These are phyloP conservation scores for Pegoplata infirma DNA, from an alignment of 2,888 invertebrate species.

Conservation along the genomic window DNA sequence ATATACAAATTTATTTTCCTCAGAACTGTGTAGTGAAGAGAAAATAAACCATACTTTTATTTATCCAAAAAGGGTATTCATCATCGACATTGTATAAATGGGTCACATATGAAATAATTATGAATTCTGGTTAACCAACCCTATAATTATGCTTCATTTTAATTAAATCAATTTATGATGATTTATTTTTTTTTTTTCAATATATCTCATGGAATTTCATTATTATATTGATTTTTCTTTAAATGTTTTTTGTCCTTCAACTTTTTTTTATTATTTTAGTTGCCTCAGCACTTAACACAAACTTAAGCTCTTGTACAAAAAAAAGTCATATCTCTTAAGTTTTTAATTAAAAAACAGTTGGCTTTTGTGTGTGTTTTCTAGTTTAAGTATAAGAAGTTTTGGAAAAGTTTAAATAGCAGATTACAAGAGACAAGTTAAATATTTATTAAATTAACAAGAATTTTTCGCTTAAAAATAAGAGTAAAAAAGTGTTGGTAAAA, in stretches of 20 bases:
- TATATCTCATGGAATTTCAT: background rate
- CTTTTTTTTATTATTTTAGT: conserved; percentile 13
- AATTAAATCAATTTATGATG: background rate
- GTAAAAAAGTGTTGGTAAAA: no score
- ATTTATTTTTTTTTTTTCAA: background rate
- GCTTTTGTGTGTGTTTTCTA: conserved; percentile 22
- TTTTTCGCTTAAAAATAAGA: no score
- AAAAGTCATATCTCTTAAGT: conserved; percentile 16
- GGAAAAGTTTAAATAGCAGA: background rate
- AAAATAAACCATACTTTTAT: background rate
- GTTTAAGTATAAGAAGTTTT: conserved; percentile 11
- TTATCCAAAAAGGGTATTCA: background rate
- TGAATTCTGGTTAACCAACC: background rate
- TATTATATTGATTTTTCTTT: conserved; percentile 29
- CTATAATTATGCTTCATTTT: conserved; percentile 14
- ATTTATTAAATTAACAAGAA: conserved; percentile 24
- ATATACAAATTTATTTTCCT: background rate
- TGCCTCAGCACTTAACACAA: conserved; percentile 37
- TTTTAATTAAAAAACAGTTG: conserved; percentile 57
- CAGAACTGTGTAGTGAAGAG: background rate
- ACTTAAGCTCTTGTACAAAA: conserved; percentile 2
- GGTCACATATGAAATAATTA: conserved; percentile 28
- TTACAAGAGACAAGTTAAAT: background rate
- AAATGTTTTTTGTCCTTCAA: background rate
- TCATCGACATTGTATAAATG: background rate